Percentiles rank a stretch among this genome's conserved stretches.
phyloP scores from a whole-genome alignment of 2,113 vertebrate species.

The Pelobates fuscus region DNA sequence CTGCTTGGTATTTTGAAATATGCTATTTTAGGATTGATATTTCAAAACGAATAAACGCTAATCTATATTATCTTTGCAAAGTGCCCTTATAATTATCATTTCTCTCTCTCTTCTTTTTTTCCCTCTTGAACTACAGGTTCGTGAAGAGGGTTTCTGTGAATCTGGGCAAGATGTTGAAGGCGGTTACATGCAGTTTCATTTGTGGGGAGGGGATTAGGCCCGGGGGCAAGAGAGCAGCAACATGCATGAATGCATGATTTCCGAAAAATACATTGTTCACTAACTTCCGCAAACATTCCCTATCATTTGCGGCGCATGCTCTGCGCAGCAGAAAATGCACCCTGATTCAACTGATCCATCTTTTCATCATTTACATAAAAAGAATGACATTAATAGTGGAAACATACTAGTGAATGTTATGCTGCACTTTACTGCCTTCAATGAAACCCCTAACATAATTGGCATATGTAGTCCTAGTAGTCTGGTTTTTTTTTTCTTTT shows the following conservation, averaged over 20 bases:
- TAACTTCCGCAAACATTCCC: slow-evolving; percentile 74
- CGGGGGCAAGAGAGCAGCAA: slow-evolving; percentile 72
- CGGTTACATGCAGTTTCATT: slow-evolving; percentile 90
- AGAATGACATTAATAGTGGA: slow-evolving; percentile 43
- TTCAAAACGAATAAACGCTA: slow-evolving; percentile 41
- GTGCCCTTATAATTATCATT: slow-evolving; percentile 78
- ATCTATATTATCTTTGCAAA: slow-evolving; percentile 59
- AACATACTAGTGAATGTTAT: slow-evolving; percentile 43
- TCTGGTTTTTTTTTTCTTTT: too few species aligned
- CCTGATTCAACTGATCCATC: background rate
- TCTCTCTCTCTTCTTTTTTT: slow-evolving; percentile 74
- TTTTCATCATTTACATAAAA: slow-evolving; percentile 22
- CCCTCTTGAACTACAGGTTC: slow-evolving; percentile 97
- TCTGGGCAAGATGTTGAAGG: slow-evolving; percentile 95
- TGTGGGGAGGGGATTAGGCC: slow-evolving; percentile 67
- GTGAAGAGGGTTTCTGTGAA: slow-evolving; percentile 97
- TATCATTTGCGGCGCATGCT: slow-evolving; percentile 27
- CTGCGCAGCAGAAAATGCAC: slow-evolving; percentile 58
- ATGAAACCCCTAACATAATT: background rate
- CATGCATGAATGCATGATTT: slow-evolving; percentile 92
- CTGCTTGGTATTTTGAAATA: background rate
- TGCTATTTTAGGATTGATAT: slow-evolving; percentile 56
- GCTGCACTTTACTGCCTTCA: slow-evolving; percentile 10
- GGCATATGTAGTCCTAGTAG: too few species aligned
- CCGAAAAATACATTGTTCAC: slow-evolving; percentile 74